Base-by-base conservation (phyloP, 2,797 vertebrate genomes). In the Artibeus lituratus region DNA sequence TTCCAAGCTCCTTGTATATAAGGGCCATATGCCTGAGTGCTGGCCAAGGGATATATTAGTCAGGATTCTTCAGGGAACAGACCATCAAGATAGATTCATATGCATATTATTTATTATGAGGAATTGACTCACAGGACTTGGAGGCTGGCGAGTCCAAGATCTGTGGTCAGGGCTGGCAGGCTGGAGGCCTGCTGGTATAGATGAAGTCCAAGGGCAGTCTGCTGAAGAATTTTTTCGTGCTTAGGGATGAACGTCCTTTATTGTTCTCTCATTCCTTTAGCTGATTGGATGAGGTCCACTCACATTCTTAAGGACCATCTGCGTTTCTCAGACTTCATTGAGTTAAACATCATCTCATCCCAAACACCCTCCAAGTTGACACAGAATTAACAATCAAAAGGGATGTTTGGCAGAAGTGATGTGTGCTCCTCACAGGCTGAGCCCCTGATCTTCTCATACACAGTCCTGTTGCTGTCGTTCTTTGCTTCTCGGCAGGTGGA, bases 271-370 rank as follows among this genome's bases (percentile, higher is more conserved):
- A 69, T 35, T 4, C 1, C 4, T 78, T 90, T 35, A 29, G 2
- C 62, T 47, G 80, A 85, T 16, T 86, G 67, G n/a, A n/a, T 47
- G 59, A 72, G 37, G 74, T 6, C 73, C 55, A 57, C 24, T 57
- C 55, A 57, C 39, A 82, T 7, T n/a, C 78, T 81, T 26, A 35
- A 89, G 11, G 18, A 51, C 39, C 82, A 51, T 87, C 7, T 95
- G 57, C 44, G 35, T 94, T 57, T 80, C 24, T 57, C 42, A 15
- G 3, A 80, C 2, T 51, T 80, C 29, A 83, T n/a, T 7, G 5
- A n/a, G 76, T 95, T 96, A 94, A 90, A 67, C 62, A 65, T 55
- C 73, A 80, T 82, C 14, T 90, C 35, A 87, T 72, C 22, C 26
- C 26, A 51, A 76, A 59, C 12, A 81, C 47, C 39, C 0, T 87